phyloP scores from a whole-genome alignment of 2,797 vertebrate genomes.

The Neostethus bicornis region DNA sequence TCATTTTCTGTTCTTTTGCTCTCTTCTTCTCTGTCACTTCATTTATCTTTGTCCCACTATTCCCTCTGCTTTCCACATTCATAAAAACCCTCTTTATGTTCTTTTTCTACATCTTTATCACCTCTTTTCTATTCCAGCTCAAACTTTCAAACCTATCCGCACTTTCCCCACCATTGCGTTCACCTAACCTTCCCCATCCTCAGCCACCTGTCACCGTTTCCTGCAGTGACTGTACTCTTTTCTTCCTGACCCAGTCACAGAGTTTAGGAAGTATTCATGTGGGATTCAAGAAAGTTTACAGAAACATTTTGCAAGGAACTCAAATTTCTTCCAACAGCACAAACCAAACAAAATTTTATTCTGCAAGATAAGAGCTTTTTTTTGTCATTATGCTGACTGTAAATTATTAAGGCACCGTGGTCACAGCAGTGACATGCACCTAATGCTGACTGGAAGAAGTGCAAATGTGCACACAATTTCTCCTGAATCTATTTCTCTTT shows the following conservation, averaged over 20 bases:
- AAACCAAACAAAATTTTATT: conserved; percentile 1
- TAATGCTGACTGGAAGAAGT: conserved; percentile 23
- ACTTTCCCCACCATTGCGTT: conserved; percentile 25
- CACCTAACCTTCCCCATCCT: conserved; percentile 30
- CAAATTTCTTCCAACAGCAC: background rate
- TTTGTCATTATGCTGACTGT: conserved; percentile 10
- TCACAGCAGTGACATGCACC: conserved; percentile 23
- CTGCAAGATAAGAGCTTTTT: conserved; percentile 2
- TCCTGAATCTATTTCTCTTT: conserved; percentile 49
- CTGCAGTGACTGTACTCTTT: conserved; percentile 3
- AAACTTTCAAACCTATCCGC: conserved; percentile 15
- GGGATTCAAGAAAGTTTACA: background rate
- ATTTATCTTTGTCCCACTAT: conserved; percentile 38
- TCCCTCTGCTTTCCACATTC: conserved; percentile 21
- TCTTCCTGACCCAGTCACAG: conserved; percentile 29
- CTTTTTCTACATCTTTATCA: conserved; percentile 4
- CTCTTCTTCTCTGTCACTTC: conserved; percentile 24
- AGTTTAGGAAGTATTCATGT: conserved; percentile 9
- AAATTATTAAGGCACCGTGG: conserved; percentile 44
- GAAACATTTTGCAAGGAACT: background rate
- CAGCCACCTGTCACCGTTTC: conserved; percentile 28
- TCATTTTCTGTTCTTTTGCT: conserved; percentile 36
- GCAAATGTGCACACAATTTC: conserved; percentile 58
- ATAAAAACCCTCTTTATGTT: conserved; percentile 6
- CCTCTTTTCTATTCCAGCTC: conserved; percentile 15